Evolutionary conservation across 1,140 invertebrate genomes (phyloP), one percentile per base, ranked within the genome.

Genomic region (Euschistus heros): DNA sequence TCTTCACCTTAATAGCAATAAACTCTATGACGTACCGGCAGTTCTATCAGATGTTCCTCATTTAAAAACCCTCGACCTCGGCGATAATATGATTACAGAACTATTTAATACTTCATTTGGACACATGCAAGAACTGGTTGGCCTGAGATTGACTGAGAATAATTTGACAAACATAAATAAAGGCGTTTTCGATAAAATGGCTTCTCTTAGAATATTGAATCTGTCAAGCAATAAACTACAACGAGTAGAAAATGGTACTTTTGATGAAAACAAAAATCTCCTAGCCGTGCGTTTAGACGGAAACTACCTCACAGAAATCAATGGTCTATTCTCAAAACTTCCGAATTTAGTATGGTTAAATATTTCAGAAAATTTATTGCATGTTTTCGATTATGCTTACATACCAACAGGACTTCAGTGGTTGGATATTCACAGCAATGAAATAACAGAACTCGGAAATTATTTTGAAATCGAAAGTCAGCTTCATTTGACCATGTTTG

Each of bases 311-410:
- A 86, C 84, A 46, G 88, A 91, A 71, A 92, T 95, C 54, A 83
- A 83, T 50, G 88, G 87, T 8, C 80, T 94, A 24, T 93, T 96
- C 73, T 82, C 84, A 0, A 91, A 92, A 72, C 79, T 95, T 66
- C 87, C 88, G 47, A 91, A 89, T 77, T 79, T 95, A 68, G 85
- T 93, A 33, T 93, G 91, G 89, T 77, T 96, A 52, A 95, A 95
- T 74, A 88, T 95, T 68, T 94, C 91, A 64, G 89, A 91, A 72
- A 96, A 96, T 78, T 83, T 85, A 65, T 80, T 96, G 47, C 85
- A 88, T 76, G 87, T 85, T 81, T 92, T 96, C 74, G 91, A 94
- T 72, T 95, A 94, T 73, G 89, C 89, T 55, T 84, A 92, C 75
- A 91, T 95, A 77, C 92, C 92, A 60, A 87, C 86, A 66, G 85